A percentile compares a stretch with the other conserved stretches of the same genome.
Conservation (phyloP, 2,797 vertebrate species). For the Acanthurus leucopareius region DNA sequence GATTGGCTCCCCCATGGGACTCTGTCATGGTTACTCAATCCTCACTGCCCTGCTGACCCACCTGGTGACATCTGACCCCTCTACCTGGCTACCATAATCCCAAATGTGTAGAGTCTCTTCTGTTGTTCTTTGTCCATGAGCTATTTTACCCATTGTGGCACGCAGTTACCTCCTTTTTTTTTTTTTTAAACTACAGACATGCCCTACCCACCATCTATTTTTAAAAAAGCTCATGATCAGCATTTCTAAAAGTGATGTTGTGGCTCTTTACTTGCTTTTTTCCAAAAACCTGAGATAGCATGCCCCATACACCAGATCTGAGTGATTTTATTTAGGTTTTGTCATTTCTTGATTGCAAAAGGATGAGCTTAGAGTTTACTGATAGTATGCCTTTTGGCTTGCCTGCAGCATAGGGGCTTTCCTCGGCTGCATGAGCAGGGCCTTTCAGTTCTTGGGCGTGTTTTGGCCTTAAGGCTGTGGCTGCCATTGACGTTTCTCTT, state of each 20-base stretch:
- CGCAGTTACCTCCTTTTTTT: slow-evolving; percentile 46
- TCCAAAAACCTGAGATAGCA: slow-evolving; percentile 6
- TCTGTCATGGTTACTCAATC: slow-evolving; percentile 52
- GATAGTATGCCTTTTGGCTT: slow-evolving; percentile 52
- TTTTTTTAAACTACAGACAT: slow-evolving; percentile 34
- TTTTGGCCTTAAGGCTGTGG: slow-evolving; percentile 62
- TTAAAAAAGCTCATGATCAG: slow-evolving; percentile 26
- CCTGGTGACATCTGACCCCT: slow-evolving; percentile 63
- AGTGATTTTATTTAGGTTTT: slow-evolving; percentile 33
- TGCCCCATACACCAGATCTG: slow-evolving; percentile 21
- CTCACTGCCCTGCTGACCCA: slow-evolving; percentile 66
- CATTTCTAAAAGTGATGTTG: slow-evolving; percentile 33
- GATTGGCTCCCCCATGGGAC: slow-evolving; percentile 49
- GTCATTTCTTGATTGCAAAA: slow-evolving; percentile 45
- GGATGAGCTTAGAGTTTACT: slow-evolving; percentile 56
- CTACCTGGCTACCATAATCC: slow-evolving; percentile 52
- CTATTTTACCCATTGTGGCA: slow-evolving; percentile 36
- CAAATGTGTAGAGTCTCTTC: slow-evolving; percentile 46
- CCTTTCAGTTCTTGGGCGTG: slow-evolving; percentile 46
- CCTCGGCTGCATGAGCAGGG: slow-evolving; percentile 79
- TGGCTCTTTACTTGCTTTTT: slow-evolving; percentile 15
- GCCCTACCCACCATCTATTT: slow-evolving; percentile 6
- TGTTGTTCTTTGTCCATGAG: slow-evolving; percentile 37
- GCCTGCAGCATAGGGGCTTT: slow-evolving; percentile 54
- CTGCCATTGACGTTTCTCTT: slow-evolving; percentile 62